A percentile compares a stretch with the other conserved stretches of the same genome.
Conservation (phyloP, 2,888 invertebrate species). For the Tricholauxania praeusta region DNA sequence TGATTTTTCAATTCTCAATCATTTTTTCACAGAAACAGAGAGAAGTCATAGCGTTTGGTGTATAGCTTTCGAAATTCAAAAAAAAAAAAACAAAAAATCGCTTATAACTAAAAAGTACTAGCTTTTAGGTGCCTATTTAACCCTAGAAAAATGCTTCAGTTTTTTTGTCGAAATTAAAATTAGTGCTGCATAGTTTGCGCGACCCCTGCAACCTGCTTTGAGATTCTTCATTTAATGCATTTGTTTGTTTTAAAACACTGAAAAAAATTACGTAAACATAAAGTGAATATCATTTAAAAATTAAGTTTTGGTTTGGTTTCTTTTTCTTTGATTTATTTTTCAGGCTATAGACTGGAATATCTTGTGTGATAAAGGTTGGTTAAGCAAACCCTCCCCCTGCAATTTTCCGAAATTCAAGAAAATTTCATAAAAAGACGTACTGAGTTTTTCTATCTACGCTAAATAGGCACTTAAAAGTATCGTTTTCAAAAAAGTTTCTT, state of each 20-base stretch:
- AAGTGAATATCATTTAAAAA: too few relatives aligned
- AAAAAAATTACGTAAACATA: too few relatives aligned
- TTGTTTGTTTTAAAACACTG: too few relatives aligned
- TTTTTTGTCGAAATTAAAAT: slow-evolving; percentile 21
- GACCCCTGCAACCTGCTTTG: slow-evolving; percentile 36
- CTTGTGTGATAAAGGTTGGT: slow-evolving; percentile 67
- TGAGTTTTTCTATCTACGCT: background rate
- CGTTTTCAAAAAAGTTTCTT: background rate
- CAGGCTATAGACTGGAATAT: slow-evolving; percentile 66
- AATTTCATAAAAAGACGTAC: too few relatives aligned
- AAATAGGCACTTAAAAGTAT: slow-evolving; percentile 50
- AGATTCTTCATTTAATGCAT: slow-evolving; percentile 8
- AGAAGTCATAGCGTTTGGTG: too few relatives aligned
- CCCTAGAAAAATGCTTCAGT: slow-evolving; percentile 39
- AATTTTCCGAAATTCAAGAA: background rate
- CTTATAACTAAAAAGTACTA: background rate
- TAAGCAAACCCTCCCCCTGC: slow-evolving; percentile 13
- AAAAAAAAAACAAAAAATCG: background rate
- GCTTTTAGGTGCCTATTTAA: slow-evolving; percentile 52
- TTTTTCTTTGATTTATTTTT: slow-evolving; percentile 54
- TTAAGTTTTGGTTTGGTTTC: slow-evolving; percentile 42
- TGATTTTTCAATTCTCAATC: too few relatives aligned
- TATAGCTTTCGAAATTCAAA: too few relatives aligned
- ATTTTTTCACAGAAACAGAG: too few relatives aligned
- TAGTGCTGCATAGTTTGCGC: slow-evolving; percentile 31